These are phyloP conservation scores for Distichodus sexfasciatus DNA, from an alignment of 2,797 vertebrate genomes.

Conservation along the genomic window DNA sequence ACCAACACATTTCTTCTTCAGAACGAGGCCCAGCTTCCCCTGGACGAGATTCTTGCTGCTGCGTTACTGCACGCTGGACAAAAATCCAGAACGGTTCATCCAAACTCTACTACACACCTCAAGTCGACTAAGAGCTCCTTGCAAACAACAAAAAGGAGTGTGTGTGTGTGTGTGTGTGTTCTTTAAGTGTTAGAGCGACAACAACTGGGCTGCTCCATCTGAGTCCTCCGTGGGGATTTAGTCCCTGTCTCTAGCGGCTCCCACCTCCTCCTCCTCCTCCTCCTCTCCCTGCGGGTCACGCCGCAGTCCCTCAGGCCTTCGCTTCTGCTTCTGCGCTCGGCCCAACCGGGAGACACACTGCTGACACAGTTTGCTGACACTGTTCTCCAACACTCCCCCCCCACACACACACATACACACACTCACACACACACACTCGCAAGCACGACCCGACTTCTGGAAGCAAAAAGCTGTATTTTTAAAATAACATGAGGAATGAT, in stretches of 20 bases:
- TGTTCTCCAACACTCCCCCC: conserved; percentile 23
- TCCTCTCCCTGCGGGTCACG: conserved; percentile 1
- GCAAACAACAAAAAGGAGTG: neutral
- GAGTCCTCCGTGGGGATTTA: conserved; percentile 14
- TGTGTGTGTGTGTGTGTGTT: neutral
- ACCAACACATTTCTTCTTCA: no score
- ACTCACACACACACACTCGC: no score
- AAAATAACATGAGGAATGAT: conserved; percentile 2
- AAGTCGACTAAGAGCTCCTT: neutral
- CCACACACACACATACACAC: no score
- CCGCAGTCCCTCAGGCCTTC: no score
- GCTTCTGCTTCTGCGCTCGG: conserved; percentile 30
- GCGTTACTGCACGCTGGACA: no score
- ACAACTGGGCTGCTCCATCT: conserved; percentile 15
- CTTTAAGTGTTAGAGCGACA: neutral
- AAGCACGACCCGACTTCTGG: neutral
- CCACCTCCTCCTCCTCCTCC: no score
- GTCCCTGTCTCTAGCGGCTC: conserved; percentile 10
- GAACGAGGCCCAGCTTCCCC: no score
- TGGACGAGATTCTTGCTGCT: no score
- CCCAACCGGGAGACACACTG: conserved; percentile 22
- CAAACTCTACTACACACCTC: no score
- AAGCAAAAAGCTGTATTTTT: conserved; percentile 25
- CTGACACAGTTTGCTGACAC: conserved; percentile 47
- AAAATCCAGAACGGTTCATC: no score